phyloP scores from a whole-genome alignment of 2,797 vertebrate species.

The Acanthis flammea region DNA sequence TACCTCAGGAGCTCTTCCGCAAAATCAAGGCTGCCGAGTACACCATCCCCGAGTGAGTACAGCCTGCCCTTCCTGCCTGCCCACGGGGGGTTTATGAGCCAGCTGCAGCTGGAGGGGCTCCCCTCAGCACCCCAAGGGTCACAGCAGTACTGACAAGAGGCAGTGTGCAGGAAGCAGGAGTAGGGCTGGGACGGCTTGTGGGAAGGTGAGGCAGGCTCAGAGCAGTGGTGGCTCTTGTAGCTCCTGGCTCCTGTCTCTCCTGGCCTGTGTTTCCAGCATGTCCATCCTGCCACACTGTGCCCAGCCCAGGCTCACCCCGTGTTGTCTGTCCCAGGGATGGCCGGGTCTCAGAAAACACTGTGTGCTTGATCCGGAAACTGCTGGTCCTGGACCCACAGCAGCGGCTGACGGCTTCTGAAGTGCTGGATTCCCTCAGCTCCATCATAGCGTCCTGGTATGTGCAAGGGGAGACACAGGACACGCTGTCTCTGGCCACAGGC shows the following conservation, averaged over 20 bases:
- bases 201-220: background rate
- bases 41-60: constrained; percentile 95
- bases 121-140: background rate
- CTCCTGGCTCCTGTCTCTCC: background rate
- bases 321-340: constrained; percentile 82
- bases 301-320: rapidly evolving
- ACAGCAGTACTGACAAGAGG: background rate
- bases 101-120: background rate
- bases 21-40: constrained; percentile 99
- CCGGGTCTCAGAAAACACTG: constrained; percentile 95
- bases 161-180: background rate
- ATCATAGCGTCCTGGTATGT: constrained; percentile 94
- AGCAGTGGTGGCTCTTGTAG: background rate
- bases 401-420: constrained; percentile 90
- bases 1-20: constrained; percentile 99
- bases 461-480: background rate
- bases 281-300: background rate
- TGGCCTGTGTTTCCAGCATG: background rate
- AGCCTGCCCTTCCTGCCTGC: background rate
- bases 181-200: background rate
- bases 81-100: background rate
- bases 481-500: background rate
- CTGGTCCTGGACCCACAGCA: constrained; percentile 96
- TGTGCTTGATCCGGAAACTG: constrained; percentile 96
- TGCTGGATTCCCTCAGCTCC: constrained; percentile 92